These are phyloP conservation scores for Hephaestus fuliginosus DNA, from an alignment of 2,797 vertebrate species.

Conservation along the genomic window DNA sequence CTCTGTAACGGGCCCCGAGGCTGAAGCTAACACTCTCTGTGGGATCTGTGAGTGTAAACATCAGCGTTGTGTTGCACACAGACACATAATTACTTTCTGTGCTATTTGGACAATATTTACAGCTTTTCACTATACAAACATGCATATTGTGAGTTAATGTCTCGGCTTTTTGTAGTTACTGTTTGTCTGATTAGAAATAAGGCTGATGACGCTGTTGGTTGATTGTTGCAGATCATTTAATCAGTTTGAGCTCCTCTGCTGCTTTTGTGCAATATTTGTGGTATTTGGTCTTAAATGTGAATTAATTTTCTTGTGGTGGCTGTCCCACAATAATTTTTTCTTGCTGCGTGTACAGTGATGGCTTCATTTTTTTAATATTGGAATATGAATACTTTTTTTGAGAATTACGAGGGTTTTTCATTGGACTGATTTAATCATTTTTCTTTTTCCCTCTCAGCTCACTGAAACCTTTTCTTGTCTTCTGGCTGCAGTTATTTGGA, in stretches of 20 bases:
- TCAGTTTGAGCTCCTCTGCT: neutral
- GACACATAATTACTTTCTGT: neutral
- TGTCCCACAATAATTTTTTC: neutral
- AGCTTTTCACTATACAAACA: neutral
- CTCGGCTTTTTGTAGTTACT: neutral
- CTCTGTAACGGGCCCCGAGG: neutral
- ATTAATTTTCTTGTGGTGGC: too few species aligned
- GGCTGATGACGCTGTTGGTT: neutral
- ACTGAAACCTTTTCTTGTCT: neutral
- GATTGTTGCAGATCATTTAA: neutral
- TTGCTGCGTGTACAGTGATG: neutral
- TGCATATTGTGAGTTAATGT: neutral
- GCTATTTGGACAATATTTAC: too few species aligned
- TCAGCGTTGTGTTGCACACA: neutral
- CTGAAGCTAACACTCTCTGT: neutral
- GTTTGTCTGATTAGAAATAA: neutral
- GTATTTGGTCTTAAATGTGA: neutral
- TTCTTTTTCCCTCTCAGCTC: neutral
- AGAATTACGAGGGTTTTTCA: neutral
- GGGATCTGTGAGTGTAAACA: neutral
- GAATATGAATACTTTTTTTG: neutral
- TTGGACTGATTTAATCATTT: neutral
- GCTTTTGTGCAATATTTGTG: neutral
- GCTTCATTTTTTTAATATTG: neutral
- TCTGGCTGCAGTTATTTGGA: neutral